Conservation (phyloP, 1,140 invertebrate species). For the Brachionus asplanchnoidis region DNA sequence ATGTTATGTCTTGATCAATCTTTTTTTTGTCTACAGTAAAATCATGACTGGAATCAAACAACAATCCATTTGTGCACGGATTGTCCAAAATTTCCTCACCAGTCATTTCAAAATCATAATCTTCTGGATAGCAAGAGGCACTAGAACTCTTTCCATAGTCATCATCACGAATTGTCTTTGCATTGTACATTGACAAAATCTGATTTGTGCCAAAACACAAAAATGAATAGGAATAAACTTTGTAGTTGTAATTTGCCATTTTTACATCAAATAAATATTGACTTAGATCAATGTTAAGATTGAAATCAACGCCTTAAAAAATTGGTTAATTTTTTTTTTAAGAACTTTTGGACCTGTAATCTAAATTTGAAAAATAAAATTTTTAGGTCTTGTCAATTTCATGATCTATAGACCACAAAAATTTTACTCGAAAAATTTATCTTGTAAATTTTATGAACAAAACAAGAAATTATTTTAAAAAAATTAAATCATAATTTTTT, state of each 20-base stretch:
- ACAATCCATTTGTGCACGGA: slow-evolving; percentile 4
- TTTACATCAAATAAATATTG: background rate
- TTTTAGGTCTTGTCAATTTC: no score
- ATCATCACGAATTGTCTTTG: background rate
- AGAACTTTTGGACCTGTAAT: no score
- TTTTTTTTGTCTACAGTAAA: no score
- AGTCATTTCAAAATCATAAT: background rate
- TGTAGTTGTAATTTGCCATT: background rate
- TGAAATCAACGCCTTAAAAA: background rate
- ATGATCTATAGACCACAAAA: no score
- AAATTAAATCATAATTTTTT: no score
- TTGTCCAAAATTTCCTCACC: slow-evolving; percentile 9
- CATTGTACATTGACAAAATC: slow-evolving; percentile 13
- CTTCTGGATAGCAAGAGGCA: slow-evolving; percentile 26
- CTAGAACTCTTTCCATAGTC: background rate
- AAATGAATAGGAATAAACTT: background rate
- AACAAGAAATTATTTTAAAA: no score
- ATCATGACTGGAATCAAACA: slow-evolving; percentile 20
- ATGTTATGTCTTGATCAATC: no score
- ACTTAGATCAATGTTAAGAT: background rate
- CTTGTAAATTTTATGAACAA: no score
- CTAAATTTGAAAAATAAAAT: no score
- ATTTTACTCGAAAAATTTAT: no score
- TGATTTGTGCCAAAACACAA: slow-evolving; percentile 33
- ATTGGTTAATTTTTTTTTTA: no score